These are phyloP conservation scores for Cirrhinus molitorella DNA, from an alignment of 2,797 vertebrate species.

Conservation along the genomic window DNA sequence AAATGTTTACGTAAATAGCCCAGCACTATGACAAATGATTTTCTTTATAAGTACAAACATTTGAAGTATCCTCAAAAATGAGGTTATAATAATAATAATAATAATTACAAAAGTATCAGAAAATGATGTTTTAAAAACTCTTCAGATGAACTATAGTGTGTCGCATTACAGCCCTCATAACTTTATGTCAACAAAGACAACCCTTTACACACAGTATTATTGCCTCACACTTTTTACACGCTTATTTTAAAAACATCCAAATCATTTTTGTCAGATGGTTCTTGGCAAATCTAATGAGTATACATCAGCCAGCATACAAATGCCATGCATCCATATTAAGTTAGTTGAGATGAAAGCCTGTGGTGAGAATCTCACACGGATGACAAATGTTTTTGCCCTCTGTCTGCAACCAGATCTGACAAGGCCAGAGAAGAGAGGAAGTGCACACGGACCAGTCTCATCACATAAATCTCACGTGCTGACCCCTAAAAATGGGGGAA, in stretches of 20 bases:
- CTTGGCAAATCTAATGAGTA: not conserved
- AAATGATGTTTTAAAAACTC: too few relatives aligned
- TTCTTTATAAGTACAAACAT: not conserved
- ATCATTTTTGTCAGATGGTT: not conserved
- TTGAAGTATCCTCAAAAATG: not conserved
- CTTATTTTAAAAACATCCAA: constrained; percentile 11
- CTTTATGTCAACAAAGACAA: constrained; percentile 1
- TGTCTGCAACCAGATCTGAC: constrained; percentile 58
- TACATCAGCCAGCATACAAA: constrained; percentile 21
- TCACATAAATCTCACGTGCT: constrained; percentile 59
- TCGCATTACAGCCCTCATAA: not conserved
- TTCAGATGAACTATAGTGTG: constrained; percentile 1
- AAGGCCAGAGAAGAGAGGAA: constrained; percentile 58
- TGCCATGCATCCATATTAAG: constrained; percentile 33
- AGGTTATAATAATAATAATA: constrained; percentile 1
- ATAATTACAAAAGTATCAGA: not conserved
- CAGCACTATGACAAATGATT: not conserved
- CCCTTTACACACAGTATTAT: not conserved
- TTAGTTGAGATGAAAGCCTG: constrained; percentile 50
- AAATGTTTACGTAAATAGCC: not conserved
- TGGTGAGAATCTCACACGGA: constrained; percentile 55
- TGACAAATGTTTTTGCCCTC: constrained; percentile 58
- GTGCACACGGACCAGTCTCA: constrained; percentile 50
- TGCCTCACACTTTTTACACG: not conserved
- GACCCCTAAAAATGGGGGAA: constrained; percentile 40